Percentiles rank a stretch among this genome's conserved stretches.
Conservation (phyloP, 2,888 invertebrate species). For the Perizoma flavofasciatum region DNA sequence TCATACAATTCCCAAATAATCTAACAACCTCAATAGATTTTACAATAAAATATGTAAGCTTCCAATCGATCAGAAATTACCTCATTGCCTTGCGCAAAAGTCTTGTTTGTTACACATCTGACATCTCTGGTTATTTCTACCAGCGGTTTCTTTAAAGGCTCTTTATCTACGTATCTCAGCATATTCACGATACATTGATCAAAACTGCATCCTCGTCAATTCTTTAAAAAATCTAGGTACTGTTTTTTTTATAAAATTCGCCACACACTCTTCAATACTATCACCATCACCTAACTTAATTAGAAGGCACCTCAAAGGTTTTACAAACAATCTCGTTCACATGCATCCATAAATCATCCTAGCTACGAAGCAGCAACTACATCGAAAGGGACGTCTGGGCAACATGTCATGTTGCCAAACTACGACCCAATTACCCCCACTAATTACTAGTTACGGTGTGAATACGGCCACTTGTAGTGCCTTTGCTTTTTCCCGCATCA, state of each 20-base stretch:
- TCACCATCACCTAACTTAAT: background rate
- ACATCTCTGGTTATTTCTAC: too few relatives aligned
- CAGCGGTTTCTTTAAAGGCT: too few relatives aligned
- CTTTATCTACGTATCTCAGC: too few relatives aligned
- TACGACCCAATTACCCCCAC: constrained; percentile 55
- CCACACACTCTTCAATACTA: too few relatives aligned
- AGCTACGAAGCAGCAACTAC: constrained; percentile 46
- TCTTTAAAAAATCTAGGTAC: too few relatives aligned
- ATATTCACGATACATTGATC: too few relatives aligned
- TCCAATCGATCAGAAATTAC: background rate
- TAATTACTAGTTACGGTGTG: constrained; percentile 54
- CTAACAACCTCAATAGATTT: background rate
- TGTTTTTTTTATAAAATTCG: too few relatives aligned
- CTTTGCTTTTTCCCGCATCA: too few relatives aligned
- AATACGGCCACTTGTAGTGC: constrained; percentile 38
- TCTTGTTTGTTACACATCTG: too few relatives aligned
- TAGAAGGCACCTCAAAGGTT: background rate
- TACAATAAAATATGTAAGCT: background rate
- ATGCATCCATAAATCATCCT: constrained; percentile 54
- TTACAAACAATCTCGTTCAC: constrained; percentile 14
- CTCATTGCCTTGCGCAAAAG: background rate
- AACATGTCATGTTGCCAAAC: constrained; percentile 48
- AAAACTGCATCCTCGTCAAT: too few relatives aligned
- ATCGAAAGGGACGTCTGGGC: constrained; percentile 60
- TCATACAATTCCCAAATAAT: too few relatives aligned